Evolutionary conservation across 2,888 invertebrate genomes (phyloP), one percentile per base, ranked within the genome.

Genomic region (Drepana falcataria): DNA sequence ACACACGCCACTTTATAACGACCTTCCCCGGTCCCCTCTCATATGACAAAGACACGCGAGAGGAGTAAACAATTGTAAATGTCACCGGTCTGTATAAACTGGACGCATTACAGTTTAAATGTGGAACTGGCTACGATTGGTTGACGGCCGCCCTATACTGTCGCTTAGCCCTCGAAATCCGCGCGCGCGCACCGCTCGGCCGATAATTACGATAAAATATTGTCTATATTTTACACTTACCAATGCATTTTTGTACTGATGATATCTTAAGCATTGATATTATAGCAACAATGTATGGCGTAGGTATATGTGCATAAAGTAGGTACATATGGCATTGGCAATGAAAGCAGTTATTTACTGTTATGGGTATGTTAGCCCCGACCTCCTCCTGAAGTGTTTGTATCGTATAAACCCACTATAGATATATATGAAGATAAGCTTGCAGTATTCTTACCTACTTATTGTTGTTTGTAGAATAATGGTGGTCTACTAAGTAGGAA

Each of bases 291-390:
- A 65, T 83, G 87, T 87, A 69, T 55, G 54, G 59, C 53, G 21
- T 21, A n/a, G 44, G 44, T 44, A 6, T 44, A 9, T 9, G 63
- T 58, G 62, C 69, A 77, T 73, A 77, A 79, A 73, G 72, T 78
- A 65, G 69, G 69, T 73, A 68, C 44, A 37, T 70, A 71, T 75
- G 74, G 72, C 62, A 65, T 65, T 59, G 21, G 69, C 74, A 85
- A 87, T 88, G 80, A 86, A 87, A 82, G 82, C 74, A 73, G 68
- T 69, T 65, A 68, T 87, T 87, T 87, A 87, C 73, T 83, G 80
- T 80, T 83, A 77, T 77, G 69, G 73, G 72, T 71, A 71, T 75
- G 67, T 78, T 73, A 67, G 69, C 70, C 68, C 66, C 64, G 56
- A 59, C 56, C 52, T 55, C 61, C 48, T 65, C 56, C 55, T 58